Conservation (phyloP, 2,888 invertebrate genomes). For the Mythimna albipuncta region DNA sequence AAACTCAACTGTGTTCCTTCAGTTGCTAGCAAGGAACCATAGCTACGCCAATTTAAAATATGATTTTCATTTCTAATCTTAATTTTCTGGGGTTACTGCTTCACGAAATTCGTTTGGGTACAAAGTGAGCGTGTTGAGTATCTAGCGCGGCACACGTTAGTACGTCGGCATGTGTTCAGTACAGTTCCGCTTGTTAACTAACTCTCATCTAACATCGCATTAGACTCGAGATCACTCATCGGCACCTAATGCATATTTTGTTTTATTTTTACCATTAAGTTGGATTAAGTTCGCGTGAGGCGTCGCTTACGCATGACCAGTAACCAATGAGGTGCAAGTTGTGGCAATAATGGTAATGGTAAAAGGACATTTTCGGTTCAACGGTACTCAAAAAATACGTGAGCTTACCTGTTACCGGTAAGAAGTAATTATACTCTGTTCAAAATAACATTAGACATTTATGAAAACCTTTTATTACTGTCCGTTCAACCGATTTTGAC, state of each 20-base stretch:
- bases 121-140: slow-evolving; percentile 5
- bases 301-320: slow-evolving; percentile 68
- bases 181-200: slow-evolving; percentile 65
- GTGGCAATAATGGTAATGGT: neutral
- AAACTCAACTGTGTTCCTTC: too few species aligned
- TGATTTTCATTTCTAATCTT: neutral
- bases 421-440: neutral
- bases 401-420: neutral
- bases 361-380: neutral
- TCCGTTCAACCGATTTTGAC: too few species aligned
- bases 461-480: too few species aligned
- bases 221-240: slow-evolving; percentile 71
- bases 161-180: slow-evolving; percentile 63
- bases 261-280: slow-evolving; percentile 69
- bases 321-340: slow-evolving; percentile 66
- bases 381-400: neutral
- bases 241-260: slow-evolving; percentile 73
- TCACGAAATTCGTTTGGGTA: neutral
- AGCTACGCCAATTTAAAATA: neutral
- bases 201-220: slow-evolving; percentile 75
- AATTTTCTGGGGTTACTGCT: neutral
- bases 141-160: slow-evolving; percentile 36
- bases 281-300: slow-evolving; percentile 64
- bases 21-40: too few species aligned
- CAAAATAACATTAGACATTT: too few species aligned